Conservation (phyloP, 2,113 vertebrate species). For the Elephas maximus region DNA sequence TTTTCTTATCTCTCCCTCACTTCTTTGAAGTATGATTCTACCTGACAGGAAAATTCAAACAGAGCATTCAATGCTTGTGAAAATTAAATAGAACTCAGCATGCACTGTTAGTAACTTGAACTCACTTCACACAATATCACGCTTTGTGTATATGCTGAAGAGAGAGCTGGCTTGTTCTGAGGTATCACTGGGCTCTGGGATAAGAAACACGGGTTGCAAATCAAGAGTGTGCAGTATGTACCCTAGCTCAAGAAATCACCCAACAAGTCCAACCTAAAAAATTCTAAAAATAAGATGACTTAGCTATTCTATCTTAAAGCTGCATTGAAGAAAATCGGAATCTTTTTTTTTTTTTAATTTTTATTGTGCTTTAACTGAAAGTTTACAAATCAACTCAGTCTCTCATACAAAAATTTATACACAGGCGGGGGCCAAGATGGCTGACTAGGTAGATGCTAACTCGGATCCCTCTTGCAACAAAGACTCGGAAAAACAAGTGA, state of each 20-base stretch:
- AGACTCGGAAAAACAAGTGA: too few species aligned
- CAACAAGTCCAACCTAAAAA: not conserved
- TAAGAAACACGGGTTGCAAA: not conserved
- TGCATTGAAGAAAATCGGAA: conserved; percentile 44
- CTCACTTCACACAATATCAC: not conserved
- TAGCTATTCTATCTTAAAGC: not conserved
- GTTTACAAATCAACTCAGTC: too few species aligned
- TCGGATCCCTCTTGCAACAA: too few species aligned
- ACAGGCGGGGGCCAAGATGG: too few species aligned
- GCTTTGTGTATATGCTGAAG: not conserved
- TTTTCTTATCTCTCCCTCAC: not conserved
- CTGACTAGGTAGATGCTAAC: too few species aligned
- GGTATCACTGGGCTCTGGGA: not conserved
- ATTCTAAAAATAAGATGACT: not conserved
- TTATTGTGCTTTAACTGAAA: too few species aligned
- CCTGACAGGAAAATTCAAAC: not conserved
- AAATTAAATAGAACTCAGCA: not conserved
- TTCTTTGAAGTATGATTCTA: not conserved
- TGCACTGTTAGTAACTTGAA: not conserved
- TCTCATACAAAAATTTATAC: too few species aligned
- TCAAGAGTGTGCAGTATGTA: not conserved
- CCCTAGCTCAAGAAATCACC: not conserved
- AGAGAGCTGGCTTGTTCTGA: not conserved
- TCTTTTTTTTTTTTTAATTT: not conserved
- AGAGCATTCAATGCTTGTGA: not conserved